phyloP scores from a whole-genome alignment of 2,113 vertebrate genomes.

The Perccottus glenii region DNA sequence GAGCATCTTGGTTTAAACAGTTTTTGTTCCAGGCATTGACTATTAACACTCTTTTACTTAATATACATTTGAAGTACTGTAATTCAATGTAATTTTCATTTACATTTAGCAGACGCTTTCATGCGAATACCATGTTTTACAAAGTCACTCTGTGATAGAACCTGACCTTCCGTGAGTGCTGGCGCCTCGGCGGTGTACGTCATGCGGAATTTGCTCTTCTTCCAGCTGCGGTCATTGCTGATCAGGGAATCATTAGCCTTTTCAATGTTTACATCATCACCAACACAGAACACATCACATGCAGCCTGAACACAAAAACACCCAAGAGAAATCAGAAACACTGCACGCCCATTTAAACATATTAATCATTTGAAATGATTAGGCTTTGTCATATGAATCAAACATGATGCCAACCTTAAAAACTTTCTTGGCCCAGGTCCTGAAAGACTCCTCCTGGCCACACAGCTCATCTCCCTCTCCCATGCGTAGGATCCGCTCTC shows the following conservation, averaged over 20 bases:
- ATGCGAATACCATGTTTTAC: too few species aligned
- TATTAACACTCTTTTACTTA: too few species aligned
- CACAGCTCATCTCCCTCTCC: slow-evolving; percentile 97
- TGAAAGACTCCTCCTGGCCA: slow-evolving; percentile 96
- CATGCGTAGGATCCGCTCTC: slow-evolving; percentile 97
- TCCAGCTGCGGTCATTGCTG: slow-evolving; percentile 98
- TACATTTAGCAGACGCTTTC: too few species aligned
- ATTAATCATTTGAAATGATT: neutral
- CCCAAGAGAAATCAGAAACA: neutral
- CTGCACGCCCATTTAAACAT: neutral
- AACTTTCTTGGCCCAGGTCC: slow-evolving; percentile 98
- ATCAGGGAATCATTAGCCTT: slow-evolving; percentile 96
- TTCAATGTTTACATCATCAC: slow-evolving; percentile 97
- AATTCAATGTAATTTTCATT: too few species aligned
- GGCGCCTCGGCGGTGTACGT: slow-evolving; percentile 90
- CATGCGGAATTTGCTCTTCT: slow-evolving; percentile 95
- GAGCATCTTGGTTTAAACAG: too few species aligned
- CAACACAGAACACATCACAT: slow-evolving; percentile 97
- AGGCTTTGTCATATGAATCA: neutral
- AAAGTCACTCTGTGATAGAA: neutral
- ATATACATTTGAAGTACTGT: too few species aligned
- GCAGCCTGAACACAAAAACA: slow-evolving; percentile 83
- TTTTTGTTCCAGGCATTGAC: too few species aligned
- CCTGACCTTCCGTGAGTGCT: slow-evolving; percentile 87
- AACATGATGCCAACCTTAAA: slow-evolving; percentile 87